Evolutionary conservation across 2,888 invertebrate genomes (phyloP), one percentile per base, ranked within the genome.

Genomic region (Neoaliturus tenellus): DNA sequence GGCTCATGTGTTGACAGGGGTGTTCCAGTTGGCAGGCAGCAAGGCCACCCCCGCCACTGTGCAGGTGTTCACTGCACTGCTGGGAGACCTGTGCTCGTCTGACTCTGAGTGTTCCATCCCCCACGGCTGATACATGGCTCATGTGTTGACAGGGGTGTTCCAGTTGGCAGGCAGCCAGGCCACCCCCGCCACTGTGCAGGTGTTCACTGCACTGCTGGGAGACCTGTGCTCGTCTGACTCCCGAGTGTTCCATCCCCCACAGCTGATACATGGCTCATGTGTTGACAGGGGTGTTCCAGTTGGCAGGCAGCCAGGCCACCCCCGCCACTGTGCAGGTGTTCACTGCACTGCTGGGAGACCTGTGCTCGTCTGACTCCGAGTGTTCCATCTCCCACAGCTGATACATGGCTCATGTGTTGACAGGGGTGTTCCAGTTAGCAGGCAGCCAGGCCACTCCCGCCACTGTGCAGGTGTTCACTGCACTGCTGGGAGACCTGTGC

Each of bases 401-500:
- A 85, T 97, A 97, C 90, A 92, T 94, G 0, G 92, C n/a, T n/a
- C n/a, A n/a, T n/a, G n/a, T n/a, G n/a, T n/a, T n/a, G n/a, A n/a
- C 67, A 84, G 84, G 81, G 48, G 82, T 75, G 51, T 84, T 73
- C 82, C 84, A 82, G 23, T 31, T 84, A n/a, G 41, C 81, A 1
- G 84, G 84, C n/a, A 51, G 75, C n/a, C 86, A 85, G 23, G 93
- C 94, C 71, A 94, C 94, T 0, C 93, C 94, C 31, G 94, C 94
- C 23, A 94, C 94, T 35, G 93, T 94, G 84, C 91, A 93, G 86
- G 92, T 92, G 90, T 93, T 92, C 88, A 93, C 91, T 55, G 95
- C 96, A 10, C 91, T 96, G 84, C 92, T 97, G 25, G 97, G 96
- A 10, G 97, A 97, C 89, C 91, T 96, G 44, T 97, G 97, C 90